phyloP scores from a whole-genome alignment of 2,797 vertebrate species.

The Pseudochromis fuscus region DNA sequence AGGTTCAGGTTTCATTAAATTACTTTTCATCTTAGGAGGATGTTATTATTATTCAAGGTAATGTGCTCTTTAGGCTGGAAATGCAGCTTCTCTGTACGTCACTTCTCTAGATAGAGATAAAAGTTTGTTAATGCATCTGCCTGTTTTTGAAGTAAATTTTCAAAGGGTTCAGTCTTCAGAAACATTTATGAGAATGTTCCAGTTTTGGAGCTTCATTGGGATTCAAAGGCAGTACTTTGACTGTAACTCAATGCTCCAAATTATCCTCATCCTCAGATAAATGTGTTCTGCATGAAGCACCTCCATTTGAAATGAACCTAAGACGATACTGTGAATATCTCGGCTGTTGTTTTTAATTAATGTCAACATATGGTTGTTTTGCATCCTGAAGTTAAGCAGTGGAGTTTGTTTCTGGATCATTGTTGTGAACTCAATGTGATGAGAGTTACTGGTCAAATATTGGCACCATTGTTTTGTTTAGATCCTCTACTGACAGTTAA shows the following conservation, averaged over 20 bases:
- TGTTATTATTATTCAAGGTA: background rate
- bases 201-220: background rate
- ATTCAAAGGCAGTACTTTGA: background rate
- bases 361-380: background rate
- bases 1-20: slow-evolving; percentile 1
- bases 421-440: background rate
- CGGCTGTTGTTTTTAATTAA: background rate
- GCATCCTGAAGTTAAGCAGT: background rate
- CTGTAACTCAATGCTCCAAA: too few species aligned
- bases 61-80: too few species aligned
- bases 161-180: too few species aligned
- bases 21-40: slow-evolving; percentile 8
- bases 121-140: background rate
- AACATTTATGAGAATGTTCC: background rate
- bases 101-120: slow-evolving; percentile 1
- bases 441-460: background rate
- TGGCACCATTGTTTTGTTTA: background rate
- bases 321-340: too few species aligned
- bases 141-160: too few species aligned
- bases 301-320: background rate
- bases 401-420: background rate
- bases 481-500: background rate
- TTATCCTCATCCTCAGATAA: too few species aligned
- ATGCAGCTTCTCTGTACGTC: background rate
- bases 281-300: background rate